Evolutionary conservation across 2,113 vertebrate species (phyloP), one percentile per base, ranked within the genome.

Genomic region (Oncorhynchus kisutch): DNA sequence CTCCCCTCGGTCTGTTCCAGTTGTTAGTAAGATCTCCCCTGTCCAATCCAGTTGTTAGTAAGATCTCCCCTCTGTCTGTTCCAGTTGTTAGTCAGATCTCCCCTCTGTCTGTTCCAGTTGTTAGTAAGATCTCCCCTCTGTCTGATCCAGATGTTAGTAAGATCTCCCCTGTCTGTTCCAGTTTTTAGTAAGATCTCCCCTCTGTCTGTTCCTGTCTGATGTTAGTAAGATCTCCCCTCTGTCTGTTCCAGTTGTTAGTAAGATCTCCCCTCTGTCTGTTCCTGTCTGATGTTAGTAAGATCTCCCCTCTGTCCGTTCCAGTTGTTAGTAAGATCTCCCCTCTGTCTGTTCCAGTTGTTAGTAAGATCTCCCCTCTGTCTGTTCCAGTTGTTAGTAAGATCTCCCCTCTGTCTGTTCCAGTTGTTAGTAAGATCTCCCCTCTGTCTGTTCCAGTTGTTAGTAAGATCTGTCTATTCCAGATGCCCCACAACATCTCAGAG

Each of bases 401-500:
- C 27, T 29, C 27, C 27, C 0, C 27, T 29, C 27, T 3, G 3
- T 29, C 27, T 29, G 27, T 29, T 0, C 3, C 27, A 29, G 27
- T 1, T 29, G 27, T 29, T 3, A 29, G 27, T 29, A 3, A 29
- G 27, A 29, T 29, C 27, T 29, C 27, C 27, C 0, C 3, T 3
- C 27, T 3, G 27, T 29, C 27, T 29, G 27, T 29, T 29, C 0
- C 27, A 29, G 18, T 3, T 62, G 62, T 65, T 65, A 11, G 24
- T 62, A 12, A 79, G 6, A 59, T 59, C 14, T 59, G 14, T 3
- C 5, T 2, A 3, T 62, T 12, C 4, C 39, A 95, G 92, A 90
- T 92, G 62, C 93, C 95, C 82, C 94, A 96, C 64, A 91, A 94
- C 6, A 79, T 90, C 45, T 76, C 78, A n/a, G 96, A 97, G 67